Base-by-base conservation (phyloP, 1,140 invertebrate species). In the Halesus radiatus region DNA sequence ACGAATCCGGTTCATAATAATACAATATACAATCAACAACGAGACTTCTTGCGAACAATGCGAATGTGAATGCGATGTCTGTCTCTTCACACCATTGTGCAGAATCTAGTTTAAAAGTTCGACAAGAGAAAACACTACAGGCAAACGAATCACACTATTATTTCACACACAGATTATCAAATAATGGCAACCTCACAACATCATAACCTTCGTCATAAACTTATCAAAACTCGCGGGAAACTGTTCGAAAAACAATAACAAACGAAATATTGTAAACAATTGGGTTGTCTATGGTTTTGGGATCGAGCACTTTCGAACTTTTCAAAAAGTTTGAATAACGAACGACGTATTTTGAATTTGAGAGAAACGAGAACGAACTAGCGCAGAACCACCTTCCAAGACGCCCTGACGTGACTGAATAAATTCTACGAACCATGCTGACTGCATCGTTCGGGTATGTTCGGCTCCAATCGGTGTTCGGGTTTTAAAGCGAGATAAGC, bases 291-390 rank as follows among this genome's bases (percentile, higher is more conserved):
- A 15, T 29, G 16, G 16, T 29, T 32, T 66, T 66, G 0, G 29
- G 32, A 66, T 15, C 7, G 3, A 32, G 16, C 62, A 66, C 62
- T 66, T 66, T 37, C 62, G 62, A 66, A 66, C 29, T n/a, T 32
- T 66, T 32, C 3, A 6, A 16, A 66, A 64, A 66, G 62, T 66
- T 66, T 16, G 16, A 22, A 45, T 45, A 45, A 45, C 37, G 8
- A 45, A 45, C 37, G 37, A 66, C 26, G 62, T 66, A 66, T 66
- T 66, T 66, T 66, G 62, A 66, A 66, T 26, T 29, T 66, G 62
- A 22, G 22, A 66, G 13, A 45, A 26, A 7, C 62, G 13, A n/a
- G 22, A 29, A 29, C 22, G 5, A 16, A n/a, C 62, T 3, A 66
- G 62, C 62, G 23, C 7, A 32, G 10, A 4, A 22, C 62, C 23